A percentile compares a stretch with the other conserved stretches of the same genome.
These are phyloP conservation scores for Macrosoma leucophasiata DNA, from an alignment of 2,888 invertebrate genomes.

Conservation along the genomic window DNA sequence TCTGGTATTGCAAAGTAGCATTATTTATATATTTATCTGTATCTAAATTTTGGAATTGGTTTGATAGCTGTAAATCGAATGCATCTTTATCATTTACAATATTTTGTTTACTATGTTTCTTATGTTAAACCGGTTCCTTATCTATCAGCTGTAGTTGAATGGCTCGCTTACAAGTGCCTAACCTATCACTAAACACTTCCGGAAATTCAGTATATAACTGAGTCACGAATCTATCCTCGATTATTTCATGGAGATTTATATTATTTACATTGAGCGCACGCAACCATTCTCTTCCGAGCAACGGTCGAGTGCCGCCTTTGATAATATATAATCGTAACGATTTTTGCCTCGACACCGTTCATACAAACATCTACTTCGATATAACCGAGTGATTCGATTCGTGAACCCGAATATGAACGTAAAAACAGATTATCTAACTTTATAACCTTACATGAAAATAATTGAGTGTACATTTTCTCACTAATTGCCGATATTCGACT, in stretches of 20 bases:
- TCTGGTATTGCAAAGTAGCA: too few relatives aligned
- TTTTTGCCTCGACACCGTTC: constrained; percentile 1
- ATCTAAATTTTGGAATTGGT: too few relatives aligned
- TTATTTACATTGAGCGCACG: constrained; percentile 2
- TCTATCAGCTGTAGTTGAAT: constrained; percentile 12
- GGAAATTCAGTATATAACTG: constrained; percentile 12
- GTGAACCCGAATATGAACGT: constrained; percentile 17
- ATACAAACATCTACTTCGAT: constrained; percentile 15
- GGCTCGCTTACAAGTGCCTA: constrained; percentile 12
- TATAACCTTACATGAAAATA: constrained; percentile 9
- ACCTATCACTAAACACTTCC: constrained; percentile 11
- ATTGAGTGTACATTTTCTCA: constrained; percentile 6
- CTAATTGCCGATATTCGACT: constrained; percentile 18
- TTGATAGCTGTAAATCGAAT: too few relatives aligned
- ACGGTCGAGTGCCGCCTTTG: constrained; percentile 11
- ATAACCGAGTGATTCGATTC: constrained; percentile 18
- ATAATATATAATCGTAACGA: constrained; percentile 13
- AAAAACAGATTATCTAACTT: constrained; percentile 16
- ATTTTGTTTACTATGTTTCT: too few relatives aligned
- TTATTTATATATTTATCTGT: too few relatives aligned
- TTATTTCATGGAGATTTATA: constrained; percentile 6
- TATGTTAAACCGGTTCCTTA: constrained; percentile 11
- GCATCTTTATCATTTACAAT: too few relatives aligned
- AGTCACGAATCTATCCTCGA: constrained; percentile 7
- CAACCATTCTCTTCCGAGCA: constrained; percentile 5